A percentile compares a stretch with the other conserved stretches of the same genome.
phyloP scores from a whole-genome alignment of 53 echinoderm and acorn worm species.

The Astropecten irregularis region DNA sequence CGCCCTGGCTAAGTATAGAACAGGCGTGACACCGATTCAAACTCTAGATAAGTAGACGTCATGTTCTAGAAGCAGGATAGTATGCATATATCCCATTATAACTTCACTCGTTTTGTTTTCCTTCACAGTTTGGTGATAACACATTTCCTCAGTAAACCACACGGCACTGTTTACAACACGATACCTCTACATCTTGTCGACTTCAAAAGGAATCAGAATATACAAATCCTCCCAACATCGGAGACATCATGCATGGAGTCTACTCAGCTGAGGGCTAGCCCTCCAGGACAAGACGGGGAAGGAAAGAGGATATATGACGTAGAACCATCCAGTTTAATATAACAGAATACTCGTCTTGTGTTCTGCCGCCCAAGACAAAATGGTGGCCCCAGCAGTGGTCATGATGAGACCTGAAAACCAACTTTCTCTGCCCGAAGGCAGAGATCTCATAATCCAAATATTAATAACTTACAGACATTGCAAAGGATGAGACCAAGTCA shows the following conservation, averaged over 20 bases:
- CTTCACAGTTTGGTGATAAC: no score
- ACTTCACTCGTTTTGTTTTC: no score
- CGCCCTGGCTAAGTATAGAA: no score
- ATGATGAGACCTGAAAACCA: background rate
- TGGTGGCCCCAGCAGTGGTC: background rate
- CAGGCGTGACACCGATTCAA: no score
- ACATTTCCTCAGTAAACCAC: background rate
- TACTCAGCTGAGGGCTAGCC: background rate
- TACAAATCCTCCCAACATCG: background rate
- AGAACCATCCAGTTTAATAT: background rate
- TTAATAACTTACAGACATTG: slow-evolving; percentile 28
- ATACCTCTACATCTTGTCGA: background rate
- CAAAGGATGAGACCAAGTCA: background rate
- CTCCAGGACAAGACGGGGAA: no score
- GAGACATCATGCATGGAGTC: background rate
- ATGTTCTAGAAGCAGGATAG: no score
- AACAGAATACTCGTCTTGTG: slow-evolving; percentile 10
- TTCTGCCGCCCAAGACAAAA: background rate
- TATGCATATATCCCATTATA: no score
- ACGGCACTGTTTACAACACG: background rate
- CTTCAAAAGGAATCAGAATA: background rate
- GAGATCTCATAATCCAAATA: no score
- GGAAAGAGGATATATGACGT: background rate
- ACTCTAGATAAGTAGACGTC: no score
- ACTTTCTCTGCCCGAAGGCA: background rate